Base-by-base conservation (phyloP, 2,797 vertebrate genomes). In the Nannoperca australis region DNA sequence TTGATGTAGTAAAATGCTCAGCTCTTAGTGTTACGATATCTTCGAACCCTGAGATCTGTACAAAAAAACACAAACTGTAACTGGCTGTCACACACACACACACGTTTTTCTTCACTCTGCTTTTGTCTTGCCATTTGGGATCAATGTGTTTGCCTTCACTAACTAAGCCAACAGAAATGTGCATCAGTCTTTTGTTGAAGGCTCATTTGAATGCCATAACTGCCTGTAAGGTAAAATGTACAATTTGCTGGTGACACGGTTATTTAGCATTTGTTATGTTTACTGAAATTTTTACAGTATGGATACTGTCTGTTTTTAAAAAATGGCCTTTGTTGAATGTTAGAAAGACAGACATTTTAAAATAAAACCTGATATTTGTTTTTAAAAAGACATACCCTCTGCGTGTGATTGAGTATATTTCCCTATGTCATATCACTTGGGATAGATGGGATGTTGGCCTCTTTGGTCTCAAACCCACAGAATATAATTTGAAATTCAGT, bases 181-280 rank as follows among this genome's bases (percentile, higher is more conserved):
- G 64, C 55, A 84, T 76, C 38, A 60, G 53, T 79, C 11, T 81
- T 24, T 13, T 71, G 38, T 47, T 69, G 30, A 42, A 40, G 27
- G 68, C 22, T 51, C 14, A 54, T 51, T 68, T 79, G 34, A 85
- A 89, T 90, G 89, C 91, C 91, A 89, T 67, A 63, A 90, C 82
- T 84, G 83, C 76, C 79, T 82, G 72, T 86, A 82, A 70, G 84
- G 63, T 83, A 73, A 67, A 71, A 78, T 63, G 30, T 81, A 70
- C 51, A 71, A 55, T 76, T 56, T 78, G 47, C 38, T 74, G 32
- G 44, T 81, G 73, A 86, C 68, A 88, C 66, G 62, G 62, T 86
- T 83, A 68, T 74, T 83, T 63, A 78, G 49, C 20, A 83, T 79
- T 68, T 71, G 22, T 70, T 66, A 55, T 80, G 75, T 89, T 81